Conservation (phyloP, 2,888 invertebrate genomes). For the Agelastica alni region DNA sequence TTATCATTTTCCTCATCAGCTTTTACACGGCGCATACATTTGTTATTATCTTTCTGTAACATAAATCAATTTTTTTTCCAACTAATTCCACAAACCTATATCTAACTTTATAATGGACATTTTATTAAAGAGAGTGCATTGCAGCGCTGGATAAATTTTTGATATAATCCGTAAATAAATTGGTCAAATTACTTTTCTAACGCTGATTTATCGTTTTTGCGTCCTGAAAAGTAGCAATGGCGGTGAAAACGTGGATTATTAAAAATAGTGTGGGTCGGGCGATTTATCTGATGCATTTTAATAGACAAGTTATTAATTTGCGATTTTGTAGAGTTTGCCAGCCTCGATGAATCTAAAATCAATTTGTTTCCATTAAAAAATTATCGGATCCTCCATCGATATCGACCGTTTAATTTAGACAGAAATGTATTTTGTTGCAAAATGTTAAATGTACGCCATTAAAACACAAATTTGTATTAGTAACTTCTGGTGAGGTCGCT, state of each 20-base stretch:
- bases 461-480: too few species aligned
- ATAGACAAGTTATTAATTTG: slow-evolving; percentile 27
- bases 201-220: slow-evolving; percentile 34
- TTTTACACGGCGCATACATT: too few species aligned
- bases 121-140: slow-evolving; percentile 31
- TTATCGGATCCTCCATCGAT: slow-evolving; percentile 8
- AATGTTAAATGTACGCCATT: too few species aligned
- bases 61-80: slow-evolving; percentile 1
- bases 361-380: slow-evolving; percentile 25
- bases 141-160: slow-evolving; percentile 35
- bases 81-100: slow-evolving; percentile 6
- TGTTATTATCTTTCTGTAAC: neutral
- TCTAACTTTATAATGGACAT: slow-evolving; percentile 19
- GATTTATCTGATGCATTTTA: slow-evolving; percentile 27
- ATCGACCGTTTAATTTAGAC: slow-evolving; percentile 8
- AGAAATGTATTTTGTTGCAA: too few species aligned
- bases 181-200: slow-evolving; percentile 37
- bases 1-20: too few species aligned
- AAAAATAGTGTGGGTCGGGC: slow-evolving; percentile 22
- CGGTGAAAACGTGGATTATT: slow-evolving; percentile 27
- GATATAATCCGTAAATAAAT: slow-evolving; percentile 38
- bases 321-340: slow-evolving; percentile 11
- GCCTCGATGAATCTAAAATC: slow-evolving; percentile 14
- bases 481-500: too few species aligned
- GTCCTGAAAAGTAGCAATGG: slow-evolving; percentile 23